Evolutionary conservation across 2,113 vertebrate species (phyloP).

Genomic region (Argyrosomus japonicus): DNA sequence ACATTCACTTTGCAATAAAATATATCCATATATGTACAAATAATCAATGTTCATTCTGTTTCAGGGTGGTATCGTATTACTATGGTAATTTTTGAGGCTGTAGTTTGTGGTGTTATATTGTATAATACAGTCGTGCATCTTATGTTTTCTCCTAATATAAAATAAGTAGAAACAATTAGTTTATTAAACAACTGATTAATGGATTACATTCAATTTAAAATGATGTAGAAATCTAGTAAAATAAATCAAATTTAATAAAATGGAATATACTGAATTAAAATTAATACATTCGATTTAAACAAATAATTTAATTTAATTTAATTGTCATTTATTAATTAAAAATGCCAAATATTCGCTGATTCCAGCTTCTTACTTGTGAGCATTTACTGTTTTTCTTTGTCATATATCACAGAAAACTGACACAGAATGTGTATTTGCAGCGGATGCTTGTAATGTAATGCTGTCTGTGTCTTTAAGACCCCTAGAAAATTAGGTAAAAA

Average conservation of each 20-base stretch:
- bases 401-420: neutral
- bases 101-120: neutral
- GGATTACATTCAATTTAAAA: neutral
- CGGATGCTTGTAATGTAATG: too few species aligned
- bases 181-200: neutral
- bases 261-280: neutral
- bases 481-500: neutral
- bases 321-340: too few species aligned
- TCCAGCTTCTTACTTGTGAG: too few species aligned
- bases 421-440: neutral
- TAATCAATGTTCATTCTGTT: neutral
- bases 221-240: neutral
- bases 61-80: too few species aligned
- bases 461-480: too few species aligned
- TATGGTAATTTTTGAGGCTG: neutral
- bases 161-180: neutral
- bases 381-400: neutral
- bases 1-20: neutral
- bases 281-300: neutral
- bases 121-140: neutral
- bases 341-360: too few species aligned
- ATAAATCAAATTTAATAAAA: neutral
- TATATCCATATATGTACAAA: neutral
- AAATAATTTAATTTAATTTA: neutral
- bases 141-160: neutral